A percentile compares a stretch with the other conserved stretches of the same genome.
Evolutionary conservation across 2,888 invertebrate species (phyloP).

Genomic region (Plemyria rubiginata): DNA sequence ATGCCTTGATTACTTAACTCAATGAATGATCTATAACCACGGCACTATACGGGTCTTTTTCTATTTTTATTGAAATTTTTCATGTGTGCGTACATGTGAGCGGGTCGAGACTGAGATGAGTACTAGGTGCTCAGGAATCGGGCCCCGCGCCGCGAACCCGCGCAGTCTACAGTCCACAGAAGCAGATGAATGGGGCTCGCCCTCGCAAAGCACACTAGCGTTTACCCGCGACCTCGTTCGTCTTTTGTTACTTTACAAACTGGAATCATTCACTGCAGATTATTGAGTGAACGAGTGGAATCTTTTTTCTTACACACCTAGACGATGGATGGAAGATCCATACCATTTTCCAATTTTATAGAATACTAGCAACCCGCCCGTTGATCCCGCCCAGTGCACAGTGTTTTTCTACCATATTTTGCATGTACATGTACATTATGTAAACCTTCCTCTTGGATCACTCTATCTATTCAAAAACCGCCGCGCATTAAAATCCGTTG

Average conservation of each 20-base stretch:
- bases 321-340: too few species aligned
- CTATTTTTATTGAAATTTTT: conserved; percentile 15
- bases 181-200: conserved; percentile 72
- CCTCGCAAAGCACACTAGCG: conserved; percentile 58
- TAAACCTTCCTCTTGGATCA: too few species aligned
- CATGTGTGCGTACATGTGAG: conserved; percentile 44
- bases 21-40: conserved; percentile 21
- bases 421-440: too few species aligned
- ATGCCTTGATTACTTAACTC: not conserved
- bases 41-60: conserved; percentile 21
- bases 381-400: too few species aligned
- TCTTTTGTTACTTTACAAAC: not conserved
- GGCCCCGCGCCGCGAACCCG: conserved; percentile 55
- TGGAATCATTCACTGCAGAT: too few species aligned
- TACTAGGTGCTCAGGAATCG: conserved; percentile 68
- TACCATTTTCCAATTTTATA: too few species aligned
- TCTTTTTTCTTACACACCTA: too few species aligned
- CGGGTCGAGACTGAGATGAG: conserved; percentile 57
- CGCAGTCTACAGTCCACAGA: conserved; percentile 67
- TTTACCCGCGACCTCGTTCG: not conserved
- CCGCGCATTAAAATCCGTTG: too few species aligned
- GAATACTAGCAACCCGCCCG: too few species aligned
- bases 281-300: too few species aligned
- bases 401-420: too few species aligned
- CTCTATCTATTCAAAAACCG: too few species aligned